Percentiles rank a stretch among this genome's conserved stretches.
phyloP scores from a whole-genome alignment of 2,113 vertebrate genomes.

The Oreotrochilus melanogaster region DNA sequence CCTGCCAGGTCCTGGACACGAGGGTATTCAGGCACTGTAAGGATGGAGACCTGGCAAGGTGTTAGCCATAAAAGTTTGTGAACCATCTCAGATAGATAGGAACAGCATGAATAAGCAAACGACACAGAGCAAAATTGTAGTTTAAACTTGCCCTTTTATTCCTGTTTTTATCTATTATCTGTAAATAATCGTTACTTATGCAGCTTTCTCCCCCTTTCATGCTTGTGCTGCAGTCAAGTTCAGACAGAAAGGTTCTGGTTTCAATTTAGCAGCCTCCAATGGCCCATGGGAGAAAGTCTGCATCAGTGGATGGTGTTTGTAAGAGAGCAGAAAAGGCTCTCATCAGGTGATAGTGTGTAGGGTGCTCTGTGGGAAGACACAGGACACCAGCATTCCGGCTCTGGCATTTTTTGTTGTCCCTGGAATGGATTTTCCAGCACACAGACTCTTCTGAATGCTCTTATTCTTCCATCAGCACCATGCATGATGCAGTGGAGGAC shows the following conservation, averaged over 20 bases:
- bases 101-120: fast-evolving
- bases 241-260: neutral
- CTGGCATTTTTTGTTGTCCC: neutral
- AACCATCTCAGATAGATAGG: neutral
- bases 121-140: neutral
- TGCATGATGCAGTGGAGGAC: neutral
- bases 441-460: neutral
- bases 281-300: fast-evolving
- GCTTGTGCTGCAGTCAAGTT: neutral
- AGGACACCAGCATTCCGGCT: neutral
- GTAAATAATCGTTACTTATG: neutral
- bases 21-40: neutral
- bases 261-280: neutral
- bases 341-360: neutral
- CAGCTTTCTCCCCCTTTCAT: neutral
- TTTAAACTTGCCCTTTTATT: neutral
- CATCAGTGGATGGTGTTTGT: neutral
- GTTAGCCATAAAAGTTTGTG: neutral
- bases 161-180: neutral
- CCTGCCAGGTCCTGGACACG: fast-evolving
- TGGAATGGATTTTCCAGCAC: slow-evolving; percentile 27
- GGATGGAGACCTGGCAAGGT: neutral
- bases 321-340: neutral
- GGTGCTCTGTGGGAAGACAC: neutral
- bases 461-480: neutral